Base-by-base conservation (phyloP, 2,113 vertebrate species). In the Mohoua ochrocephala region DNA sequence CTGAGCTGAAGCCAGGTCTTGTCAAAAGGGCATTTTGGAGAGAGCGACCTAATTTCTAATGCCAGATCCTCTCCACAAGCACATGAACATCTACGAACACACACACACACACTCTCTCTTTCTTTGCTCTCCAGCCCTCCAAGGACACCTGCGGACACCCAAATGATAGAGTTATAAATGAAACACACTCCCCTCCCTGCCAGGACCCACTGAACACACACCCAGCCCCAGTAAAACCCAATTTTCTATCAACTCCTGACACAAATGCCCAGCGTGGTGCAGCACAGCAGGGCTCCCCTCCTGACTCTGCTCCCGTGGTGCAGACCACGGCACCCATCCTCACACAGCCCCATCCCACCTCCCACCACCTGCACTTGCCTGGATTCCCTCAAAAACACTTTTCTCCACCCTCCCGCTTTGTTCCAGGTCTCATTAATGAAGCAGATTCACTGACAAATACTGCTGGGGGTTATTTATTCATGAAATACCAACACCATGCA, bases 391-490 rank as follows among this genome's bases (percentile, higher is more conserved):
- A 2, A 11, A 85, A 93, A 30, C 79, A 64, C 37, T 81, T 64
- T 60, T 44, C 61, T 64, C 45, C 44, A 74, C 31, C 57, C 73
- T 89, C 78, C 30, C 1, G 7, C 69, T 88, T 76, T 49, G 54
- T 94, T 89, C 14, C 47, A 86, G 68, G 75, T 70, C 39, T 92
- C 88, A 69, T 84, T 95, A 91, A 90, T 24, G 75, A 92, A 80
- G 93, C 74, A 79, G 42, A 69, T 89, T 95, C 91, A 53, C 56
- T 82, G 96, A 91, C 87, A 92, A 95, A 95, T 94, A 68, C 61
- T 2, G 5, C 92, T 75, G 57, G 82, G 87, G 82, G 91, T 96
- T 96, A 95, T 95, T 97, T 94, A 97, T 96, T 96, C 86, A 95
- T 93, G 95, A 88, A 96, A 96, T 94, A 93, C 47, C 88, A 93